Base-by-base conservation (phyloP, 2,113 vertebrate genomes). In the Platycercus adscitus region DNA sequence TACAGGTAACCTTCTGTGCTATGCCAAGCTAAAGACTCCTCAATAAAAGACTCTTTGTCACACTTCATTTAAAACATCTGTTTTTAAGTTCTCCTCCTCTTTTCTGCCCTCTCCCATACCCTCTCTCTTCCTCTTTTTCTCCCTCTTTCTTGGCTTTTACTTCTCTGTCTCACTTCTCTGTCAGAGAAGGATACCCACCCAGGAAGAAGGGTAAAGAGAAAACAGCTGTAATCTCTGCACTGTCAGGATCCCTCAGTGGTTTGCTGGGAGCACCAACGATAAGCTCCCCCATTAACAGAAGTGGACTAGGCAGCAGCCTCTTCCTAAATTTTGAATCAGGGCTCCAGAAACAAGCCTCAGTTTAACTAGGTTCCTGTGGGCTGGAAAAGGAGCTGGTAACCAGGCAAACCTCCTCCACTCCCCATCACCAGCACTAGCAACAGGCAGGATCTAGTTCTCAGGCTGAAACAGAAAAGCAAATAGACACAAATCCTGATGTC, bases 1-100 rank as follows among this genome's bases (percentile, higher is more conserved):
- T 90, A 72, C 69, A 71, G n/a, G 93, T 85, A 44, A 85, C 68
- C 56, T 90, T 88, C 84, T 58, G 35, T 91, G 72, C 37, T 89
- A 87, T 52, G 83, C 86, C 72, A 50, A 92, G n/a, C 73, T 94
- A 78, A 66, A 88, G 49, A 19, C n/a, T 89, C 68, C 52, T 94
- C 72, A 88, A 53, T 80, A 88, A 93, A 92, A 95, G 63, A 66
- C 13, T 71, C 83, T 91, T 88, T 93, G 68, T 95, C 20, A 92
- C 49, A 68, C 66, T 83, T 86, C 23, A 75, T 87, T 95, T 93
- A 64, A 39, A 78, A 29, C 10, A 9, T 46, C 53, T 64, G 58
- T 47, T 82, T 61, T 76, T n/a, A 28, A 20, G 18, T 39, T 75
- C 37, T 80, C 44, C 31, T 68, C 83, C 47, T 89, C 43, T 81